These are phyloP conservation scores for Sycobia sp. DNA, from an alignment of 1,140 invertebrate species.

Conservation along the genomic window DNA sequence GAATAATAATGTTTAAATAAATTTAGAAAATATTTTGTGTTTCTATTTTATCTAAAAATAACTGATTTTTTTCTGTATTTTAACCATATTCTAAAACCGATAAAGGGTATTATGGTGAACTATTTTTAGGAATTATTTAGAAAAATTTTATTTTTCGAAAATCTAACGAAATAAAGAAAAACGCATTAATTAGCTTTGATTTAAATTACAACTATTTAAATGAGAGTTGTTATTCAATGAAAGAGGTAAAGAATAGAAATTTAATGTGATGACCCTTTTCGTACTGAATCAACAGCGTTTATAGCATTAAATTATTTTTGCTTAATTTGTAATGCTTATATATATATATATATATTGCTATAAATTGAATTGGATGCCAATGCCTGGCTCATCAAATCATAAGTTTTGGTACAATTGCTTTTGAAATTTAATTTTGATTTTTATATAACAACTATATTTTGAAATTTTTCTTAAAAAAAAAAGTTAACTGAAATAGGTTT, in stretches of 20 bases:
- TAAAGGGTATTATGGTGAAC: too few species aligned
- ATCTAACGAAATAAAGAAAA: constrained; percentile 16
- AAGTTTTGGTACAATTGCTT: background rate
- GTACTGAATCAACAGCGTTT: constrained; percentile 9
- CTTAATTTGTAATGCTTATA: constrained; percentile 3
- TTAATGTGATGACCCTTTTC: constrained; percentile 36
- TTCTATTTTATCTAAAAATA: too few species aligned
- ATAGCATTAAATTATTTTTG: constrained; percentile 22
- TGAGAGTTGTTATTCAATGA: constrained; percentile 43
- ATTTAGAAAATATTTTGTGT: too few species aligned
- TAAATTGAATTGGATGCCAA: background rate
- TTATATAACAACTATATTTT: background rate
- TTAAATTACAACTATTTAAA: constrained; percentile 43
- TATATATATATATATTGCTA: too few species aligned
- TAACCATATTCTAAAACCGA: too few species aligned
- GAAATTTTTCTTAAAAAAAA: background rate
- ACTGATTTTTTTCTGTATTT: too few species aligned
- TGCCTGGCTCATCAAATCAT: background rate
- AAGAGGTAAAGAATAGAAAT: constrained; percentile 37
- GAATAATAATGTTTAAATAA: too few species aligned
- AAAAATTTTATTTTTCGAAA: background rate
- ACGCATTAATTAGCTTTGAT: constrained; percentile 51
- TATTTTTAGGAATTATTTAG: too few species aligned
- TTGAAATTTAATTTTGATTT: background rate
- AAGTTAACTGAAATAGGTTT: too few species aligned